Evolutionary conservation across 2,113 vertebrate genomes (phyloP), one percentile per base, ranked within the genome.

Genomic region (Labeo rohita): DNA sequence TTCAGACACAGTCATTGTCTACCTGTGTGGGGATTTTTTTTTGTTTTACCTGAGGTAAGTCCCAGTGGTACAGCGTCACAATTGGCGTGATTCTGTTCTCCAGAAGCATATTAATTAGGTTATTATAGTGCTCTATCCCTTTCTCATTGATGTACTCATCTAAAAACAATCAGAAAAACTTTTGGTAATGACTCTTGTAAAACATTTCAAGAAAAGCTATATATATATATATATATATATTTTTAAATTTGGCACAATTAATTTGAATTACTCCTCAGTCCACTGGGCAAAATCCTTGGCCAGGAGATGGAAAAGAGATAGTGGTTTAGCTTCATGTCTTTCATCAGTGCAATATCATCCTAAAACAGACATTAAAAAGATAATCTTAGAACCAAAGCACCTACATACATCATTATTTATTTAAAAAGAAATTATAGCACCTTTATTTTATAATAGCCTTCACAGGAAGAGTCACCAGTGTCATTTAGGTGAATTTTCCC

Each of bases 291-390:
- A 76, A 98, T 95, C 88, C 96, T 91, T 11, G 97, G 96, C 97
- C 97, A 99, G n/a, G 97, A 98, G 84, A 98, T 94, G 34, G 97
- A 99, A 90, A 98, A 93, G 2, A 95, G 94, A 82, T 98, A 98
- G 88, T 98, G 97, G 87, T 94, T 95, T 75, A 97, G 89, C 10
- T 93, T 95, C 89, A 98, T 92, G 80, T 97, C 96, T 89, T 95
- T 96, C 92, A 98, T 95, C 76, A 98, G 54, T 76, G 56, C 65
- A 1, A 97, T 87, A 81, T 98, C 97, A 16, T 98, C 97, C 97
- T 98, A 88, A 66, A 76, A 61, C 23, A 84, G 50, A 28, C 21
- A 76, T 45, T 3, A 7, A 80, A 76, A 45, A 21, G 12, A 49
- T 50, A 34, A 3, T 16, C 2, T n/a, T 73, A 73, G 34, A 83